Base-by-base conservation (phyloP, 2,113 vertebrate genomes). In the Menura novaehollandiae region DNA sequence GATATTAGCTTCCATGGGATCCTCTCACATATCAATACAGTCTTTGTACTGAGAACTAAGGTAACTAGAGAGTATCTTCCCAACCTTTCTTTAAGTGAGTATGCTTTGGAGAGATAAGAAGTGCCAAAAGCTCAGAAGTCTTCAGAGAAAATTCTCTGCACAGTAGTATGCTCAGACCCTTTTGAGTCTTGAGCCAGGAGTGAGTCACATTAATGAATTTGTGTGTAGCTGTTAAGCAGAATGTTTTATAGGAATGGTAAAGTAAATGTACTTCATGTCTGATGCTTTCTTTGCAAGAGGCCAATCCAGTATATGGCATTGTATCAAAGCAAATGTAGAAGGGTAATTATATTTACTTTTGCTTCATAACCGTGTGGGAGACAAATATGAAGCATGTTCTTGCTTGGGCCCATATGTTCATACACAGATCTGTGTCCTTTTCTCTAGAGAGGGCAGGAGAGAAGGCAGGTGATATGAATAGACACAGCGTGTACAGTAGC, bases 21-120 rank as follows among this genome's bases (percentile, higher is more conserved):
- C 96, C 99, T 99, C 43, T 99, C 99, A 28, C 99, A 99, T 97
- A 99, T 99, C 98, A 99, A 99, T 98, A 99, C 99, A 1, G 99
- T 99, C 68, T 99, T 99, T 23, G 99, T 99, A 53, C 97, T 99
- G 87, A 98, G 99, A 88, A 99, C 99, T 97, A 99, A 99, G 99
- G 99, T 99, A 98, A 97, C 59, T 64, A 88, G 37, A 91, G n/a
- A 35, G 27, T 64, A 63, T 85, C 95, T 49, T 66, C 21, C 16
- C 41, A 11, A 24, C 15, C 78, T 85, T 91, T 93, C 41, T 86
- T 43, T 69, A 75, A 80, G 58, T 81, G 85, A 59, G 41, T 62
- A 39, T 79, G 46, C 62, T 94, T 73, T 92, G 51, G 19, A 85
- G 66, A 59, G 75, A n/a, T 78, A 53, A 64, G 80, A 58, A 87